Evolutionary conservation across 2,797 vertebrate genomes (phyloP).

Genomic region (Rhynchotus rufescens): DNA sequence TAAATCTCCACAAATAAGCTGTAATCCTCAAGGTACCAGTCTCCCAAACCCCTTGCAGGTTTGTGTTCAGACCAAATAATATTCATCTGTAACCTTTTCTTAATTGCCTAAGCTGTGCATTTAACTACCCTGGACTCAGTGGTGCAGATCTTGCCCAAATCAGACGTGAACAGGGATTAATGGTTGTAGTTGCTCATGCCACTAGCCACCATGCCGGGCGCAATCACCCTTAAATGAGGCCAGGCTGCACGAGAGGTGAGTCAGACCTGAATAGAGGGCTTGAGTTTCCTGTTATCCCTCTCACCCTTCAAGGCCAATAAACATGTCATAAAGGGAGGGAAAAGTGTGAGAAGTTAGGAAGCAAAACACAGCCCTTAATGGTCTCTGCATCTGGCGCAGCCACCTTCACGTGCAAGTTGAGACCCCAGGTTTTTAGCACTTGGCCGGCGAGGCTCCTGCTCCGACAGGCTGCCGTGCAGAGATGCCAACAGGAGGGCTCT

Average conservation of each 20-base stretch:
- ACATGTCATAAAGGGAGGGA: conserved; percentile 58
- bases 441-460: neutral
- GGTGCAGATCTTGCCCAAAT: conserved; percentile 57
- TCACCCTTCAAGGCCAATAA: conserved; percentile 61
- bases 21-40: conserved; percentile 69
- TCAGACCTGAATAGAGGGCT: conserved; percentile 6
- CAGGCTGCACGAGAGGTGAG: conserved; percentile 1
- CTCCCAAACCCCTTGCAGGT: conserved; percentile 66
- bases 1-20: conserved; percentile 69
- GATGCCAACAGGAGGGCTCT: neutral
- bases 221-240: conserved; percentile 14
- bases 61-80: conserved; percentile 76
- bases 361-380: conserved; percentile 39
- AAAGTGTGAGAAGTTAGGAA: conserved; percentile 65
- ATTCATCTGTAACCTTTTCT: conserved; percentile 62
- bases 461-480: neutral
- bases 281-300: conserved; percentile 52
- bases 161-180: conserved; percentile 53
- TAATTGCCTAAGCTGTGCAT: conserved; percentile 69
- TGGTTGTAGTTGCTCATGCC: conserved; percentile 26
- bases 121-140: conserved; percentile 61
- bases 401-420: conserved; percentile 43
- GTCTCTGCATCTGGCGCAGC: neutral
- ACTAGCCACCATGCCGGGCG: neutral
- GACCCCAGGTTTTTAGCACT: conserved; percentile 14